Conservation (phyloP, 2,797 vertebrate genomes). For the Pantherophis alleghaniensis region DNA sequence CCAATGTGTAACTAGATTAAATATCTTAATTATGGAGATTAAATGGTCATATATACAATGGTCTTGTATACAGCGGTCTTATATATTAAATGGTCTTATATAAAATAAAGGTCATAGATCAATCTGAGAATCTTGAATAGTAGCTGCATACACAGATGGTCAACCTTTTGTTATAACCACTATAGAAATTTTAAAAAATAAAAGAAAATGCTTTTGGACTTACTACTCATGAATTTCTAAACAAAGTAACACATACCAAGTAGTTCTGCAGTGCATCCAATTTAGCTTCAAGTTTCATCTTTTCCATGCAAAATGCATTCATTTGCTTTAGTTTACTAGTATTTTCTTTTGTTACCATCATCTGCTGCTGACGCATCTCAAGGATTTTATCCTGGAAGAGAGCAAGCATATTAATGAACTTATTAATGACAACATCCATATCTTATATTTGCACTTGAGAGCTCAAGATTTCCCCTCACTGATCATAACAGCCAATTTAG, state of each 20-base stretch:
- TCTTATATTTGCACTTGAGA: not conserved
- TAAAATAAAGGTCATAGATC: conserved; percentile 14
- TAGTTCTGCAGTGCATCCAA: conserved; percentile 74
- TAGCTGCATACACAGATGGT: not conserved
- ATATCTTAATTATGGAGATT: not conserved
- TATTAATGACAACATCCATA: not conserved
- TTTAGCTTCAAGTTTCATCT: conserved; percentile 74
- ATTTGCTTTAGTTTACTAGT: conserved; percentile 74
- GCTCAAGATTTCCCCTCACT: not conserved
- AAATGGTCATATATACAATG: not conserved
- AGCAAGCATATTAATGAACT: not conserved
- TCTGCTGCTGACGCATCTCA: conserved; percentile 68
- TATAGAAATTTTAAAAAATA: not conserved
- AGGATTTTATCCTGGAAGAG: conserved; percentile 74
- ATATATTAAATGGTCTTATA: conserved; percentile 3
- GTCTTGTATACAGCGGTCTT: not conserved
- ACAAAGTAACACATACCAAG: conserved; percentile 67
- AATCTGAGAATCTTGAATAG: not conserved
- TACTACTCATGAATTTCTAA: not conserved
- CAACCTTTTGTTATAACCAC: not conserved
- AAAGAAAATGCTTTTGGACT: not conserved
- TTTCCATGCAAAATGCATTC: conserved; percentile 73
- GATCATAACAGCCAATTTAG: not conserved
- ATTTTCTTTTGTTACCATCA: conserved; percentile 76
- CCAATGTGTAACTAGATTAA: not conserved